Conservation (phyloP, 2,797 vertebrate species). For the Pempheris klunzingeri region DNA sequence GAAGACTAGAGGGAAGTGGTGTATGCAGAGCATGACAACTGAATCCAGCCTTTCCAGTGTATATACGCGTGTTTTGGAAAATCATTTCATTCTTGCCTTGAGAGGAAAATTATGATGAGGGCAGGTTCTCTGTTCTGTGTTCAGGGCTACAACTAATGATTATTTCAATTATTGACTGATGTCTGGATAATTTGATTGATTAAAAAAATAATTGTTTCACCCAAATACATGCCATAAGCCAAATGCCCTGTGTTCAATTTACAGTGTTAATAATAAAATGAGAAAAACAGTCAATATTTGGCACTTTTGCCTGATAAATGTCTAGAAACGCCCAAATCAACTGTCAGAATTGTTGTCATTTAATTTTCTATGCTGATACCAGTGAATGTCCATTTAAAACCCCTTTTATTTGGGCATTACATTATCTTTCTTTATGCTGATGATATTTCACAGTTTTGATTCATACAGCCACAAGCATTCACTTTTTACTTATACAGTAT, state of each 20-base stretch:
- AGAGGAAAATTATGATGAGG: background rate
- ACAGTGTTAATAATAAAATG: background rate
- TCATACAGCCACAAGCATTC: background rate
- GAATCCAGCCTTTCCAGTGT: conserved; percentile 30
- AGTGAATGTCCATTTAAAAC: too few species aligned
- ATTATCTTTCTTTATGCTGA: background rate
- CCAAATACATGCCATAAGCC: background rate
- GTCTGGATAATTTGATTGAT: background rate
- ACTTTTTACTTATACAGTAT: background rate
- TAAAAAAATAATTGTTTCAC: background rate
- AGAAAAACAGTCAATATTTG: background rate
- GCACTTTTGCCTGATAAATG: background rate
- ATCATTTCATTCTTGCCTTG: conserved; percentile 13
- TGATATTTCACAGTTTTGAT: too few species aligned
- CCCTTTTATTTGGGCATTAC: background rate
- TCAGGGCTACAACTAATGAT: background rate
- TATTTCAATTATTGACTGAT: background rate
- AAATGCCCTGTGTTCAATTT: background rate
- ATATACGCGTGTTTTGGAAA: conserved; percentile 5
- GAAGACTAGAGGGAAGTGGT: conserved; percentile 49
- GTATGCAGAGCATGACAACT: conserved; percentile 13
- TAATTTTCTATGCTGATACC: background rate
- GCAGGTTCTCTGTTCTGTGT: background rate
- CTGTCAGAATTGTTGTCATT: background rate
- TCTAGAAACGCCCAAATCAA: background rate